A percentile compares a stretch with the other conserved stretches of the same genome.
Conservation (phyloP, 2,797 vertebrate genomes). For the Myotis vivesi region DNA sequence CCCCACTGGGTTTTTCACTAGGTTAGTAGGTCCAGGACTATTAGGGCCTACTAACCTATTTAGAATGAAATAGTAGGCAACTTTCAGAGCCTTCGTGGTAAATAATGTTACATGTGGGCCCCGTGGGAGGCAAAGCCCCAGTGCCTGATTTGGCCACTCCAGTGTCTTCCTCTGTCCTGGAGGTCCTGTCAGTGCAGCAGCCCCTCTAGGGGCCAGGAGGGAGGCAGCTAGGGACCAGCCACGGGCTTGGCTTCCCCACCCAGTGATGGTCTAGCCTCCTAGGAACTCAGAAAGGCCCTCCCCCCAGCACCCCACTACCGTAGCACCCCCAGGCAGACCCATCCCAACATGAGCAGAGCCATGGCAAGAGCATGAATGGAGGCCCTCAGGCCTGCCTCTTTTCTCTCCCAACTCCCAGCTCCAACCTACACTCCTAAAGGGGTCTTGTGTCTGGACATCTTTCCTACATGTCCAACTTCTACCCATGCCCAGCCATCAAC, state of each 20-base stretch:
- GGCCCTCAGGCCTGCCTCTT: background rate
- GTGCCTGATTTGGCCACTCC: background rate
- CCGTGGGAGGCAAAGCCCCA: background rate
- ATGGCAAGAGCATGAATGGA: background rate
- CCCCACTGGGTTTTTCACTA: background rate
- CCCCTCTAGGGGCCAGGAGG: background rate
- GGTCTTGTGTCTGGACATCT: background rate
- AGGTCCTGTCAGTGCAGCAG: background rate
- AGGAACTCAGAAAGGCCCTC: background rate
- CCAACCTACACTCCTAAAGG: background rate
- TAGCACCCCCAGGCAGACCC: background rate
- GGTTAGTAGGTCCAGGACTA: background rate
- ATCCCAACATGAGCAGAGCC: background rate
- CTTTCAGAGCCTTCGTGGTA: background rate
- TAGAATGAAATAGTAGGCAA: background rate
- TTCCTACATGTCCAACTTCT: background rate
- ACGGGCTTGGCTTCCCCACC: background rate
- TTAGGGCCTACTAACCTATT: background rate
- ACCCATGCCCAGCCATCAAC: background rate
- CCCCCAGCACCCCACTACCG: background rate
- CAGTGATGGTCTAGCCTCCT: background rate
- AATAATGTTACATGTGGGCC: background rate
- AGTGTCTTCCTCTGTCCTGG: background rate
- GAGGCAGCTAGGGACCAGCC: background rate
- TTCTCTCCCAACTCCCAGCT: background rate